phyloP scores from a whole-genome alignment of 2,888 invertebrate genomes.

The Macrophya annulata region DNA sequence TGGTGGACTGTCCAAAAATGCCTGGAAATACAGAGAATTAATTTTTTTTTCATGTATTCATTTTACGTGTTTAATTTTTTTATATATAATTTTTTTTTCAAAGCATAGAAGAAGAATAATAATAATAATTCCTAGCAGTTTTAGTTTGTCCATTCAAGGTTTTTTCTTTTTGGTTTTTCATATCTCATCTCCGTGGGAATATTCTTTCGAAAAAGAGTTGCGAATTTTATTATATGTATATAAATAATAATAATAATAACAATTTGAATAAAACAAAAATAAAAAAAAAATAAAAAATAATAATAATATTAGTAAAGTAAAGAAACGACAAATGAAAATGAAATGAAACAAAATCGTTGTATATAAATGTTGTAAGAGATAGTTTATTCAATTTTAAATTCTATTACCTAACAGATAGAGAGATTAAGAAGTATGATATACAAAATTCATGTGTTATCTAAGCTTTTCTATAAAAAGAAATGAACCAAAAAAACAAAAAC shows the following conservation, averaged over 20 bases:
- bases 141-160: constrained; percentile 63
- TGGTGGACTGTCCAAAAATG: constrained; percentile 76
- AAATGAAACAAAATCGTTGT: constrained; percentile 59
- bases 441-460: constrained; percentile 65
- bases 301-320: constrained; percentile 57
- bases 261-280: constrained; percentile 47
- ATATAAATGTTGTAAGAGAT: constrained; percentile 58
- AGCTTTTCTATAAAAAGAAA: constrained; percentile 36
- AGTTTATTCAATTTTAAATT: constrained; percentile 60
- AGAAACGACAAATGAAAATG: constrained; percentile 22
- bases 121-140: constrained; percentile 42
- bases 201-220: background rate
- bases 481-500: background rate
- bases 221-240: constrained; percentile 46
- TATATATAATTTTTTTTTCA: background rate
- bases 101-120: background rate
- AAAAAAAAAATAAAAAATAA: background rate
- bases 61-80: background rate
- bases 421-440: constrained; percentile 61
- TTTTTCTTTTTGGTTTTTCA: constrained; percentile 57
- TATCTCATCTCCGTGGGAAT: background rate
- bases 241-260: constrained; percentile 59
- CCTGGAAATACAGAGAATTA: constrained; percentile 78
- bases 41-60: background rate
- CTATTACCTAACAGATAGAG: constrained; percentile 61